Percentiles rank a stretch among this genome's conserved stretches.
Conservation (phyloP, 2,888 invertebrate species). For the Physocephala rufipes region DNA sequence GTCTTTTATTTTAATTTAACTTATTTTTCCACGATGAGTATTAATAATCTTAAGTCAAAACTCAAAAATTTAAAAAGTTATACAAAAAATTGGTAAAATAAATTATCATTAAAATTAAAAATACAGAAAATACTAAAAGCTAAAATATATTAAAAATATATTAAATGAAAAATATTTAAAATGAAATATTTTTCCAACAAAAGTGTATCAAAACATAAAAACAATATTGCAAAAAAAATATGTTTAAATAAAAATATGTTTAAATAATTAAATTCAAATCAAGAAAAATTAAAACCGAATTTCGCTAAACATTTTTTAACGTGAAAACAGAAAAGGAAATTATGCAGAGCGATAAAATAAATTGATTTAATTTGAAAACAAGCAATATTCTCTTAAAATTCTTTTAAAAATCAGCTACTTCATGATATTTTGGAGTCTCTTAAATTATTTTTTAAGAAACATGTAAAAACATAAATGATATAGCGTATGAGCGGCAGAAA, state of each 20-base stretch:
- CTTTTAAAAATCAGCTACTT: conserved; percentile 49
- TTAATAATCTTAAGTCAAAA: conserved; percentile 30
- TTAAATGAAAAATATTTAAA: too few species aligned
- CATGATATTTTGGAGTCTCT: conserved; percentile 57
- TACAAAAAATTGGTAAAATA: neutral
- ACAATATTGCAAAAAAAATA: too few species aligned
- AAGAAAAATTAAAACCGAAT: conserved; percentile 23
- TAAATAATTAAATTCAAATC: too few species aligned
- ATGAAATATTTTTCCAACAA: neutral
- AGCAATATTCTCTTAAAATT: conserved; percentile 26
- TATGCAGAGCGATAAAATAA: neutral
- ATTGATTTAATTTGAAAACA: conserved; percentile 7
- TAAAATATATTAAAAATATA: conserved; percentile 24
- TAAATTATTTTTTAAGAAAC: too few species aligned
- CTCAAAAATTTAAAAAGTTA: conserved; percentile 1
- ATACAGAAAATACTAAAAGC: conserved; percentile 28
- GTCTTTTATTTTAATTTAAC: conserved; percentile 9
- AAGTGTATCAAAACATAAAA: conserved; percentile 21
- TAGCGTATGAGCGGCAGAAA: conserved; percentile 15
- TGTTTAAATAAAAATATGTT: too few species aligned
- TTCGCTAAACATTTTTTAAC: neutral
- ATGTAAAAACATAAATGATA: too few species aligned
- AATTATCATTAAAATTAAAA: conserved; percentile 32
- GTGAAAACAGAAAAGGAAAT: conserved; percentile 22
- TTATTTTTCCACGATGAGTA: conserved; percentile 34